Evolutionary conservation across 2,888 invertebrate species (phyloP), one percentile per base, ranked within the genome.

Genomic region (Leucophenga maculata): DNA sequence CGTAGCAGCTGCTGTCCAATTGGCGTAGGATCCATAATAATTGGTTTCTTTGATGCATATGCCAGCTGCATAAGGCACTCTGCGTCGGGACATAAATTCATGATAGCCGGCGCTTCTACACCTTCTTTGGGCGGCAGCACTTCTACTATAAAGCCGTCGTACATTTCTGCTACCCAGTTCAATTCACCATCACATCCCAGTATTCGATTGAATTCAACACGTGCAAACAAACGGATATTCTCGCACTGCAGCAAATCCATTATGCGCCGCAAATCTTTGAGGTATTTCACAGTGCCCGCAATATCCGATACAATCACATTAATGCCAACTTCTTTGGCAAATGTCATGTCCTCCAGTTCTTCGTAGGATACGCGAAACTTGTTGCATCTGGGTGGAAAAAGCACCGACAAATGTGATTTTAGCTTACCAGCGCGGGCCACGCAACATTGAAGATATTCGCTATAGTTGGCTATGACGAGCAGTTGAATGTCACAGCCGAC

Each of bases 341-440:
- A 87, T 0, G 85, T 85, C 3, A 87, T 68, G 52, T 88, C 86
- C 70, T 88, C 87, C 0, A 88, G 70, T 65, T 88, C 87, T 73
- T 88, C 88, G 20, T 82, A 73, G 1, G 88, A 87, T 3, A 86
- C 31, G 3, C 74, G 75, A 68, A 65, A 74, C 2, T 77, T 79
- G 3, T 70, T 14, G 59, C 85, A 85, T 18, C 77, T 72, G 0
- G 71, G 48, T 0, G 87, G 87, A 13, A 87, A 85, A 2, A 79
- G 74, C 3, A 87, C 86, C 0, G 82, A 82, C 77, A 85, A 74
- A 9, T 76, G 77, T 3, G 83, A 75, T 3, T 13, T 48, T 0
- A 87, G 74, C 0, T n/a, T 11, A 0, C 87, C 87, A 0, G 72
- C 72, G 1, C 73, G 78, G 18, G 77, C 76, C 9, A 87, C 85